These are phyloP conservation scores for Venustaconcha ellipsiformis DNA, from an alignment of 1,140 invertebrate species.

Conservation along the genomic window DNA sequence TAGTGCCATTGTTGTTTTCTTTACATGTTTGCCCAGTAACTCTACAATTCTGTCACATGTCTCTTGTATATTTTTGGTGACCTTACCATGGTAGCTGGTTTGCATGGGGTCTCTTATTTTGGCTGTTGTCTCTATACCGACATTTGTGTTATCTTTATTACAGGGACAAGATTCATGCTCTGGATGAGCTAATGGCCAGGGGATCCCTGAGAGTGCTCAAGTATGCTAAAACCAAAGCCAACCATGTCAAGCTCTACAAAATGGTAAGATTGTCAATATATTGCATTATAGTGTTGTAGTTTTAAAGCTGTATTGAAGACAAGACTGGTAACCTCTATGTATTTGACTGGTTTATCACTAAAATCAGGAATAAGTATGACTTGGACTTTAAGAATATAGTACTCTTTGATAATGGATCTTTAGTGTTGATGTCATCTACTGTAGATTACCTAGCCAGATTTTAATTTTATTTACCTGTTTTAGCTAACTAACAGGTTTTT, in stretches of 20 bases:
- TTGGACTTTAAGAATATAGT: not conserved
- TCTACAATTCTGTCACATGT: conserved; percentile 1
- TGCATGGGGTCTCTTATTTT: no score
- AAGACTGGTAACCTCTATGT: not conserved
- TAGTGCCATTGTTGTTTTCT: not conserved
- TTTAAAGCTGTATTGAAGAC: no score
- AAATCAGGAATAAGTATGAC: not conserved
- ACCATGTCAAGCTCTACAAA: conserved; percentile 71
- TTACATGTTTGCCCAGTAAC: not conserved
- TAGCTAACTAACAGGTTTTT: no score
- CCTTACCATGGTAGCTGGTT: no score
- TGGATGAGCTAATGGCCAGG: conserved; percentile 84
- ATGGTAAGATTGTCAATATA: conserved; percentile 67
- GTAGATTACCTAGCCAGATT: no score
- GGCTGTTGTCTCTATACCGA: no score
- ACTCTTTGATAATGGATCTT: no score
- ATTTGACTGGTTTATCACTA: not conserved
- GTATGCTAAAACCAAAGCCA: conserved; percentile 69
- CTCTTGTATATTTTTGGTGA: no score
- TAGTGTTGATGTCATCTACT: no score
- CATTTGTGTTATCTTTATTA: conserved; percentile 33
- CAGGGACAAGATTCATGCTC: conserved; percentile 73
- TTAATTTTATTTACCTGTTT: no score
- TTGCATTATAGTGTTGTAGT: no score
- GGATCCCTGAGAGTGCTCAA: conserved; percentile 83